Conservation (phyloP, 2,888 invertebrate genomes). For the Brachypalpus laphriformis region DNA sequence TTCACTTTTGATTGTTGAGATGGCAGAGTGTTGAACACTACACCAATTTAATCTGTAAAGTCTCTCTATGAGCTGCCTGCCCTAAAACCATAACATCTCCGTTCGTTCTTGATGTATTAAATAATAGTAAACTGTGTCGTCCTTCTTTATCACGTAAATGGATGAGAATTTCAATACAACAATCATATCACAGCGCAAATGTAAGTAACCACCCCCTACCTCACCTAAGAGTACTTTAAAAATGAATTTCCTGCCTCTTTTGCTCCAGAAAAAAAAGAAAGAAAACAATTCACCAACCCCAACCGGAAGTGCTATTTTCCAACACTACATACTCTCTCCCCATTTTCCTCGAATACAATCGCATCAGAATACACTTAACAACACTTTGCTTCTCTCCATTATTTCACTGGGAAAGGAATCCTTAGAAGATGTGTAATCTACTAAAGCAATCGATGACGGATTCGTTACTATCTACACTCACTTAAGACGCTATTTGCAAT, state of each 20-base stretch:
- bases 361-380: slow-evolving; percentile 27
- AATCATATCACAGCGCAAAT: background rate
- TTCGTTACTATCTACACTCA: slow-evolving; percentile 37
- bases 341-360: background rate
- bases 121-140: background rate
- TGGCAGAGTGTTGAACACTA: too few relatives aligned
- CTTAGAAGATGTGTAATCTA: slow-evolving; percentile 62
- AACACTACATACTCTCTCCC: background rate
- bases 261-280: background rate
- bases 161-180: background rate
- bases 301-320: slow-evolving; percentile 38
- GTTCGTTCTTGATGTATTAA: background rate
- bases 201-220: background rate
- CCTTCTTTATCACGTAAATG: background rate
- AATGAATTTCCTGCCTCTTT: background rate
- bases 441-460: slow-evolving; percentile 49
- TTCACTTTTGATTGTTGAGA: too few relatives aligned
- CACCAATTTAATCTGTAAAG: too few relatives aligned
- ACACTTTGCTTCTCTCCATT: slow-evolving; percentile 11
- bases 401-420: slow-evolving; percentile 35
- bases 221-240: background rate
- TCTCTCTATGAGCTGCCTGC: too few relatives aligned
- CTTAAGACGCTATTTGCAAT: slow-evolving; percentile 31
- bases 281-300: background rate
- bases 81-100: too few relatives aligned